Conservation (phyloP, 2,797 vertebrate species). For the Neomorphus geoffroyi region DNA sequence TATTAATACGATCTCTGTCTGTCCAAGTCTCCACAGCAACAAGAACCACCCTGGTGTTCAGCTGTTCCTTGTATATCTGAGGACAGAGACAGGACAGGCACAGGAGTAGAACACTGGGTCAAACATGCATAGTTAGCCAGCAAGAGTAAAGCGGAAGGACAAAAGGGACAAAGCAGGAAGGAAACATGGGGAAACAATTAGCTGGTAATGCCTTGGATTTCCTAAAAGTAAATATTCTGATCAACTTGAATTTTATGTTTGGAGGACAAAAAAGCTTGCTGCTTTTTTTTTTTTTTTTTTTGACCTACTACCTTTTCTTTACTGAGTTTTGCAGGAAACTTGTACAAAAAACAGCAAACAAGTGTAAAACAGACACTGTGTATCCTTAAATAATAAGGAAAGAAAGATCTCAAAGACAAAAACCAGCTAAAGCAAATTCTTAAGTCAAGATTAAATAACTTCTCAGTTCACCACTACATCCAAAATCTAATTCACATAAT, state of each 20-base stretch:
- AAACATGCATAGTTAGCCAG: slow-evolving; percentile 74
- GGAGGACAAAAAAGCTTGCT: not conserved
- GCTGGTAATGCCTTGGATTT: slow-evolving; percentile 24
- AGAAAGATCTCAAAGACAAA: not conserved
- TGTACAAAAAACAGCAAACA: not conserved
- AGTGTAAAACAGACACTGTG: not conserved
- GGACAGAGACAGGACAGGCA: slow-evolving; percentile 77
- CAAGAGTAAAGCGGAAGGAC: slow-evolving; percentile 72
- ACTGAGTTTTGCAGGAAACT: not conserved
- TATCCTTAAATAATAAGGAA: not conserved
- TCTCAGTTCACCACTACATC: not conserved
- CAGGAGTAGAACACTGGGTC: slow-evolving; percentile 79
- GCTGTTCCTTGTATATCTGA: slow-evolving; percentile 96
- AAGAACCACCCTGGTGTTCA: slow-evolving; percentile 95
- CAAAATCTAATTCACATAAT: not conserved
- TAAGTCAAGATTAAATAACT: not conserved
- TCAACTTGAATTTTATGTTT: not conserved
- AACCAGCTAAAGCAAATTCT: not conserved
- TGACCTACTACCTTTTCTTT: not conserved
- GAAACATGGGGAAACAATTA: slow-evolving; percentile 71
- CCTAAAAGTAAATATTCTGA: not conserved
- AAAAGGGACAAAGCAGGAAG: slow-evolving; percentile 72
- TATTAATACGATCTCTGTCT: slow-evolving; percentile 89
- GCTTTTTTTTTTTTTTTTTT: not conserved
- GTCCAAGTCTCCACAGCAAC: slow-evolving; percentile 97